Evolutionary conservation across 2,888 invertebrate species (phyloP).

Genomic region (Phengaris alcon): DNA sequence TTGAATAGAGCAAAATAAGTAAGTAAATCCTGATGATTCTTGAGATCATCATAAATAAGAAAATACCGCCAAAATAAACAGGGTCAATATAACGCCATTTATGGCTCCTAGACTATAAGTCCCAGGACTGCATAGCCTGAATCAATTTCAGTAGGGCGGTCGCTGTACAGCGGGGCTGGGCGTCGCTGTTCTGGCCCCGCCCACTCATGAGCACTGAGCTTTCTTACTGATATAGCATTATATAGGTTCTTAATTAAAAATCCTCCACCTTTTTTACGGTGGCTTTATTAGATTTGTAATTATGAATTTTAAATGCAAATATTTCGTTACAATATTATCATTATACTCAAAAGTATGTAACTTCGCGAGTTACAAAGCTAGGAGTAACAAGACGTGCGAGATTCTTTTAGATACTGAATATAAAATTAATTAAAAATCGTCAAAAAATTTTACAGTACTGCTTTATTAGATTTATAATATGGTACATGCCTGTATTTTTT

Average conservation of each 20-base stretch:
- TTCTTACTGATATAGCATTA: conserved; percentile 38
- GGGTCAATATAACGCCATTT: neutral
- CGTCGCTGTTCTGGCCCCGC: conserved; percentile 64
- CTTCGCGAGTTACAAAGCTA: no score
- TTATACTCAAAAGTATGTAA: neutral
- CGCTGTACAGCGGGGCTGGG: conserved; percentile 68
- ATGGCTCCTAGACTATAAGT: conserved; percentile 8
- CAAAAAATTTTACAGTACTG: no score
- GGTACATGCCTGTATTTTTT: no score
- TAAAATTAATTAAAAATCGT: no score
- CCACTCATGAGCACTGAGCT: conserved; percentile 50
- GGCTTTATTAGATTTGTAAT: neutral
- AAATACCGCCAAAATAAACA: neutral
- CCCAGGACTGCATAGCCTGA: conserved; percentile 21
- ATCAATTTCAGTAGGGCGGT: conserved; percentile 51
- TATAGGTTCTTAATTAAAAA: conserved; percentile 45
- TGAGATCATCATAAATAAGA: neutral
- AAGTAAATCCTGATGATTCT: neutral
- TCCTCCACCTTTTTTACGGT: conserved; percentile 35
- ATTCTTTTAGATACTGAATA: no score
- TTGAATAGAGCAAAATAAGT: neutral
- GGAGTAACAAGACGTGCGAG: no score
- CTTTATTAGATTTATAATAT: no score
- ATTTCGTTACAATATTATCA: neutral
- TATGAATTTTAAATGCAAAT: neutral